Percentiles rank a stretch among this genome's conserved stretches.
Conservation (phyloP, 30 jellyfish, hydroid and myxozoan species). For the Hydractinia echinata region DNA sequence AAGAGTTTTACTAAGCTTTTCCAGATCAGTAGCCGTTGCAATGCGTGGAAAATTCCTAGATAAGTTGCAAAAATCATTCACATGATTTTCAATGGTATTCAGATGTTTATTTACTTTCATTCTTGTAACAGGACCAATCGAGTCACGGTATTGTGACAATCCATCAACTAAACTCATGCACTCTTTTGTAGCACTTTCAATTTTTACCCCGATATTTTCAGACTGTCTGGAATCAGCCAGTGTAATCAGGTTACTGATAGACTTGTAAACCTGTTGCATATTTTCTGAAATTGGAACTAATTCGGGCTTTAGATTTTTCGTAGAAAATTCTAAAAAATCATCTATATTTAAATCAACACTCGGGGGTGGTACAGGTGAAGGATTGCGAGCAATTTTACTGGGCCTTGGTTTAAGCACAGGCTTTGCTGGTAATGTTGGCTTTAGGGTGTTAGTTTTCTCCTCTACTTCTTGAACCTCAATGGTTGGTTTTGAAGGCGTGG, state of each 20-base stretch:
- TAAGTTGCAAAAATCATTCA: slow-evolving; percentile 49
- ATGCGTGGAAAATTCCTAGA: slow-evolving; percentile 33
- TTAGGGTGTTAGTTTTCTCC: not conserved
- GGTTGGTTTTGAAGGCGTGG: slow-evolving; percentile 26
- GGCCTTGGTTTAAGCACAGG: slow-evolving; percentile 55
- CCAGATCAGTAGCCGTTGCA: slow-evolving; percentile 73
- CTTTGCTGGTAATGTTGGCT: slow-evolving; percentile 23
- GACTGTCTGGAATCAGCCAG: slow-evolving; percentile 63
- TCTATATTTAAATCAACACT: slow-evolving; percentile 12
- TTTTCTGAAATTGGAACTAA: slow-evolving; percentile 61
- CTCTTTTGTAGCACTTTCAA: slow-evolving; percentile 32
- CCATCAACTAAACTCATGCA: slow-evolving; percentile 49
- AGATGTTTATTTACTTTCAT: slow-evolving; percentile 64
- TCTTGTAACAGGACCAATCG: slow-evolving; percentile 85
- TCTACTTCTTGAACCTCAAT: not conserved
- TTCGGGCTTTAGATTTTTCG: slow-evolving; percentile 38
- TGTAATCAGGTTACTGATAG: slow-evolving; percentile 44
- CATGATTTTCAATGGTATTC: slow-evolving; percentile 53
- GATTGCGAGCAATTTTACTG: not conserved
- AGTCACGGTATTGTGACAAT: slow-evolving; percentile 72
- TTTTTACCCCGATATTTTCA: slow-evolving; percentile 42
- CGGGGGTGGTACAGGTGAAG: slow-evolving; percentile 18
- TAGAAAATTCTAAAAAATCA: not conserved
- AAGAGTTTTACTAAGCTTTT: slow-evolving; percentile 52
- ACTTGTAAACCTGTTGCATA: slow-evolving; percentile 38